A percentile compares a stretch with the other conserved stretches of the same genome.
phyloP scores from a whole-genome alignment of 2,888 invertebrate species.

The Polia nebulosa region DNA sequence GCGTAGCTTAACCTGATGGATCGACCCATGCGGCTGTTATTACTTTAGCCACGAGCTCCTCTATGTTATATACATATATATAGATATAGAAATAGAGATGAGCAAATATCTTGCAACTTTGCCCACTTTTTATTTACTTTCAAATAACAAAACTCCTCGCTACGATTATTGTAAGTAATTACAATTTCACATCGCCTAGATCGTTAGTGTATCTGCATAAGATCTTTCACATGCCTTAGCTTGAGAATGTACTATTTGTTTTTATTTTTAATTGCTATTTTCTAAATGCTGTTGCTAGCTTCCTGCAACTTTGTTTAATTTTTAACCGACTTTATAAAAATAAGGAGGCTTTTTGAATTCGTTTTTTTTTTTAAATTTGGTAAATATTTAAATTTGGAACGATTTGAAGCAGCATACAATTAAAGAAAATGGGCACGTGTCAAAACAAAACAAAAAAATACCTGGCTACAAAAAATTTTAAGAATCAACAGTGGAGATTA shows the following conservation, averaged over 20 bases:
- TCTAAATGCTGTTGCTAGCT: constrained; percentile 39
- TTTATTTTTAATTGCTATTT: constrained; percentile 51
- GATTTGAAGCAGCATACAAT: too few species aligned
- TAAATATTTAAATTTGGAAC: too few species aligned
- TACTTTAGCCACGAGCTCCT: too few species aligned
- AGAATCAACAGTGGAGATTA: too few species aligned
- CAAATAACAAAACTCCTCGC: constrained; percentile 23
- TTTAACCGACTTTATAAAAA: not conserved
- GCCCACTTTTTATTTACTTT: constrained; percentile 29
- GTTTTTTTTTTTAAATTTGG: not conserved
- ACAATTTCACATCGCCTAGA: constrained; percentile 57
- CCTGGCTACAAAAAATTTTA: not conserved
- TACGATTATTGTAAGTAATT: constrained; percentile 39
- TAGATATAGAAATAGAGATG: too few species aligned
- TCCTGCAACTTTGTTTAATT: constrained; percentile 29
- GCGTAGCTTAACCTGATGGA: too few species aligned
- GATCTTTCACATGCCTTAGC: constrained; percentile 58
- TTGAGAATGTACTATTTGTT: constrained; percentile 56
- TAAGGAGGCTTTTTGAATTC: not conserved
- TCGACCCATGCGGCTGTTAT: too few species aligned
- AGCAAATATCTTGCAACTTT: constrained; percentile 6
- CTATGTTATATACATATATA: too few species aligned
- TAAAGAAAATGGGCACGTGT: too few species aligned
- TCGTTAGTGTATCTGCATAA: constrained; percentile 52
- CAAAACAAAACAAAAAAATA: too few species aligned